Base-by-base conservation (phyloP, 64 coral and sea anemone genomes). In the Pocillopora damicornis region DNA sequence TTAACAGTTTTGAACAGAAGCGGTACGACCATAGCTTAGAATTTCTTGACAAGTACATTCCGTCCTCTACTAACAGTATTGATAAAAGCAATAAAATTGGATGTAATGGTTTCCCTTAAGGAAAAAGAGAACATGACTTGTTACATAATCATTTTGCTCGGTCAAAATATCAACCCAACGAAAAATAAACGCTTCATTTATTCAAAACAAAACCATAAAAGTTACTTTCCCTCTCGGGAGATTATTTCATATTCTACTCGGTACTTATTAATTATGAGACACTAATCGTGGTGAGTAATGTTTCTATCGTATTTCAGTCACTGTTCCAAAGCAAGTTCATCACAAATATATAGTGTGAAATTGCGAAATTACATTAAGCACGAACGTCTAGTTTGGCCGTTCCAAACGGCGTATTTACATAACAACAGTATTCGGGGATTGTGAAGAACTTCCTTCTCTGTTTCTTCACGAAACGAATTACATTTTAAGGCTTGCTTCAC, bases 311-410 rank as follows among this genome's bases (percentile, higher is more conserved):
- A 20, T 67, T 17, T 67, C 64, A 67, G 64, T 67, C 36, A 11
- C 13, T 83, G 67, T 83, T 83, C 35, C 60, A 81, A 81, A 63
- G 60, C 57, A 60, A 45, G 22, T 15, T 25, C 37, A 71, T 16
- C 5, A 66, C 80, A 51, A 51, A 51, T 51, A 51, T n/a, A 8
- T 18, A 15, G 13, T 60, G 17, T 4, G n/a, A 12, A 56, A 58
- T 85, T 58, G 81, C 64, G 81, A 83, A 83, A 83, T 66, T 36
- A 83, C 11, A 68, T 83, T 66, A 45, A 7, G 80, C 22, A 30
- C 1, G 20, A 71, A 71, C 11, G 22, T 23, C 67, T 71, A 7
- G 20, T 30, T 71, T 15, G 64, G 22, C 22, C 64, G 15, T 67
- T 67, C 64, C 64, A 67, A 22, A 30, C 2, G n/a, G 4, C 67